Evolutionary conservation across 2,797 vertebrate genomes (phyloP).

Genomic region (Luscinia megarhynchos): DNA sequence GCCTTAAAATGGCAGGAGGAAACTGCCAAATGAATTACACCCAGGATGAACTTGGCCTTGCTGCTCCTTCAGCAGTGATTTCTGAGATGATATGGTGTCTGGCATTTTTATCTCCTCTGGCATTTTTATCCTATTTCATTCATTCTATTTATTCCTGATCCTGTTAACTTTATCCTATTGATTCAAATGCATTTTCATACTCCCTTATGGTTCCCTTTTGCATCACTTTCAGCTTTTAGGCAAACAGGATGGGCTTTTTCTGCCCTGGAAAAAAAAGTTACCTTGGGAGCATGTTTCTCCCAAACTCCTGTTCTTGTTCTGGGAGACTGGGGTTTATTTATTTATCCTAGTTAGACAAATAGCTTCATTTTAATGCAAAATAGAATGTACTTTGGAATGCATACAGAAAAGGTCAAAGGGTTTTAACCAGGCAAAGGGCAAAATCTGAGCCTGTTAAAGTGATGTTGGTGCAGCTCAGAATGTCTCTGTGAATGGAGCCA

Average conservation of each 20-base stretch:
- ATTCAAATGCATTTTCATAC: conserved; percentile 71
- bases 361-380: conserved; percentile 23
- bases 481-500: background rate
- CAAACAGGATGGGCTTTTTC: background rate
- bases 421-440: conserved; percentile 41
- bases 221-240: conserved; percentile 46
- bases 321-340: background rate
- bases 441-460: conserved; percentile 50
- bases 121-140: conserved; percentile 74
- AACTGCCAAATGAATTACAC: background rate
- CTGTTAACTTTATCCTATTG: conserved; percentile 75
- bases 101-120: conserved; percentile 37
- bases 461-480: background rate
- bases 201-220: conserved; percentile 64
- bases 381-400: background rate
- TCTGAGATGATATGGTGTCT: background rate
- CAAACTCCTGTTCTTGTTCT: background rate
- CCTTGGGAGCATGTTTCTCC: background rate
- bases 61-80: conserved; percentile 10
- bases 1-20: conserved; percentile 20
- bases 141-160: conserved; percentile 74
- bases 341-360: conserved; percentile 34
- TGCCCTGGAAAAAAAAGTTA: background rate
- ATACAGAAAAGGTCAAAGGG: conserved; percentile 38
- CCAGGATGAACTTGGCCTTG: conserved; percentile 30